Percentiles rank a stretch among this genome's conserved stretches.
These are phyloP conservation scores for Chlorodrepanis virens DNA, from an alignment of 2,113 vertebrate species.

Conservation along the genomic window DNA sequence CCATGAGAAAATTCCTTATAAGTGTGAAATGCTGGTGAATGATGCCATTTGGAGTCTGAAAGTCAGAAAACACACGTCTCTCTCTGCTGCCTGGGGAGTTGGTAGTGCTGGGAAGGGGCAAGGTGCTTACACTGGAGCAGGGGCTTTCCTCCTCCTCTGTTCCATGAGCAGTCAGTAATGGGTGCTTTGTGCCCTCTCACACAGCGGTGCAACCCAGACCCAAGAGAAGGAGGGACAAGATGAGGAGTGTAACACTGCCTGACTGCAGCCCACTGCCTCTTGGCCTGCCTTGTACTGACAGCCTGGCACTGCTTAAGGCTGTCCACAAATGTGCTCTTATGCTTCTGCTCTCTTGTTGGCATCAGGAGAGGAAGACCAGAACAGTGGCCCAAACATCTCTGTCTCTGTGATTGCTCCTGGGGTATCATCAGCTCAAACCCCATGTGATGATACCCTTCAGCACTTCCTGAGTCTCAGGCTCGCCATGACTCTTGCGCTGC, in stretches of 20 bases:
- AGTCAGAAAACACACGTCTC: background rate
- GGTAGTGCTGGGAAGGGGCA: background rate
- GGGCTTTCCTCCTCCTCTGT: background rate
- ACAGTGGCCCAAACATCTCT: background rate
- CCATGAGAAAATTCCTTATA: background rate
- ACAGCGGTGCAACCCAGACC: too few species aligned
- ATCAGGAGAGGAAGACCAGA: background rate
- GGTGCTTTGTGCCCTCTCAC: background rate
- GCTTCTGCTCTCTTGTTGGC: background rate
- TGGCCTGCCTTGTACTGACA: accelerated
- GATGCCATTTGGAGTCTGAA: background rate
- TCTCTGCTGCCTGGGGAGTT: background rate
- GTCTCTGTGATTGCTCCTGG: background rate
- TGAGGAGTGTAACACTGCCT: background rate
- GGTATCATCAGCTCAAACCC: background rate
- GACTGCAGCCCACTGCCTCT: background rate
- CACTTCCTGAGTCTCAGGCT: background rate
- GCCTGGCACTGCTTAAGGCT: background rate
- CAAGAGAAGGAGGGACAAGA: background rate
- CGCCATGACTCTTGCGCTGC: background rate
- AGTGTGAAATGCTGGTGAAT: background rate
- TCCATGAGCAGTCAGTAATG: accelerated
- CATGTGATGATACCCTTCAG: background rate
- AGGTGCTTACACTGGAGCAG: background rate
- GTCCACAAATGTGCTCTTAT: background rate